Base-by-base conservation (phyloP, 2,797 vertebrate species). In the Falco concolor region DNA sequence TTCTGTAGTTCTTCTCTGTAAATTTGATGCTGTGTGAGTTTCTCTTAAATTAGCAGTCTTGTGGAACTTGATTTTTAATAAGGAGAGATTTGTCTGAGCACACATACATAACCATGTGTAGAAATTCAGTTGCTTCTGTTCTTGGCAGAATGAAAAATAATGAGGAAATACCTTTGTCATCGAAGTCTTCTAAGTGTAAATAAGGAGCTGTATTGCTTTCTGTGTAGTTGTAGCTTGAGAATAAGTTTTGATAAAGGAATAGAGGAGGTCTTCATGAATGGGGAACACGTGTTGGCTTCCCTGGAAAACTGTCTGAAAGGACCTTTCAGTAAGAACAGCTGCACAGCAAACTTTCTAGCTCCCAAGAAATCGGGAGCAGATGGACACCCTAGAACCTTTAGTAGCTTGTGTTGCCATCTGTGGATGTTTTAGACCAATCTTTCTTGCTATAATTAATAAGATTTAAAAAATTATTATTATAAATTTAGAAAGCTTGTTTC, bases 321-420 rank as follows among this genome's bases (percentile, higher is more conserved):
- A 90, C 74, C 86, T 95, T 95, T 96, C 91, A 96, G 64, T 91
- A 72, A 72, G 85, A 94, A 95, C 95, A 96, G 93, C 96, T 96
- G 95, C 88, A 77, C 15, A 69, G 49, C 74, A 91, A 59, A 67
- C 70, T 90, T 82, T 42, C 38, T 81, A 86, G 56, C 83, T 93
- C 36, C 36, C 85, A 87, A 84, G 61, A 84, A 94, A 86, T 94
- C 45, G 19, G 47, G 85, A 96, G 70, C 95, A 95, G 80, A 87
- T 94, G 91, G 89, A 73, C 9, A 4, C 25, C 14, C 38, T 90
- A 30, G 73, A 94, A 84, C 76, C 38, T 80, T 64, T 61, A 57
- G 38, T 72, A 68, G 50, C 50, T 79, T 83, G 23, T 77, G n/a
- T 77, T 91, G 76, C 16, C 15, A 44, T 47, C 73, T 6, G 22